Evolutionary conservation across 2,797 vertebrate species (phyloP).

Genomic region (Heliangelus exortis): DNA sequence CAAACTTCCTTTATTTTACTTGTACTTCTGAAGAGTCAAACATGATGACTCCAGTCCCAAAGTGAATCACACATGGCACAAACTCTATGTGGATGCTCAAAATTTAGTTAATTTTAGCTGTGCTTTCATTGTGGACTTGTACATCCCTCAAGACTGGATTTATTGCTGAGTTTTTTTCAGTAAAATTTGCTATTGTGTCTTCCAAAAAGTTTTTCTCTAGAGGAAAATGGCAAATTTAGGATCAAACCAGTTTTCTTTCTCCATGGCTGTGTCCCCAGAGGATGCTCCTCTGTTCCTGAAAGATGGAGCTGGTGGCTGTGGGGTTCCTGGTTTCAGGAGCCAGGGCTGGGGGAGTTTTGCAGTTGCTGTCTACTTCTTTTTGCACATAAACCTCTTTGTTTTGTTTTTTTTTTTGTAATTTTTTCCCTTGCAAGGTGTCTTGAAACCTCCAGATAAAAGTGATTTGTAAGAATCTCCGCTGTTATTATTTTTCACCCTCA

Average conservation of each 20-base stretch:
- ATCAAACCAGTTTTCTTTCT: neutral
- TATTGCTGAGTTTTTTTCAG: neutral
- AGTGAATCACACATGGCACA: neutral
- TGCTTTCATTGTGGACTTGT: neutral
- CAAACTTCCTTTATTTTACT: neutral
- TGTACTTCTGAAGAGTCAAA: neutral
- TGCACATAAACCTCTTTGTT: neutral
- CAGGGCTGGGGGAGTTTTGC: neutral
- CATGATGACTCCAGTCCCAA: neutral
- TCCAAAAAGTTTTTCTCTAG: neutral
- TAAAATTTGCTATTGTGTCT: neutral
- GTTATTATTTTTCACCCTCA: neutral
- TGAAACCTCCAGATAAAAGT: neutral
- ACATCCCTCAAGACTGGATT: neutral
- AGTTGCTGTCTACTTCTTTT: neutral
- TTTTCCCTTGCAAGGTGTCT: neutral
- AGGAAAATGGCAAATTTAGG: neutral
- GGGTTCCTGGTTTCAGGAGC: neutral
- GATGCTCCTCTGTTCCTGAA: fast-evolving
- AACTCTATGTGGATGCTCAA: neutral
- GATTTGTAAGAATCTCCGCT: neutral
- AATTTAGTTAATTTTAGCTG: neutral
- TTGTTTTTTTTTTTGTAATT: neutral
- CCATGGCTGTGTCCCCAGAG: fast-evolving
- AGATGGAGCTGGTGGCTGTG: neutral